A percentile compares a stretch with the other conserved stretches of the same genome.
These are phyloP conservation scores for Lithobates sylvaticus DNA, from an alignment of 2,797 vertebrate species.

Conservation along the genomic window DNA sequence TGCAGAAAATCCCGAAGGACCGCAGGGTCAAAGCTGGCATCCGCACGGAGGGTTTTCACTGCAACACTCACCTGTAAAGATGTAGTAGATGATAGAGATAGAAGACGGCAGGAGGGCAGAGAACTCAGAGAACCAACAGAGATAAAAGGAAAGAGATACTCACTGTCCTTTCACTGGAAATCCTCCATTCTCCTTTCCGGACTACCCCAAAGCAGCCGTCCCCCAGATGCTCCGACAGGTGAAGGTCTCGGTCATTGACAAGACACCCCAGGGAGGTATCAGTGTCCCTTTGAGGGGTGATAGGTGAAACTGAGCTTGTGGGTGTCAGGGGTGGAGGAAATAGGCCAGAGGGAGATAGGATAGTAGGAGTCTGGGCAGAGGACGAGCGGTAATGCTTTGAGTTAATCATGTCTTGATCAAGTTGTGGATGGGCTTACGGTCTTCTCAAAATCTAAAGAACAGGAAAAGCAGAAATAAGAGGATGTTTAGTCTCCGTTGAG, in stretches of 20 bases:
- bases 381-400: too few species aligned
- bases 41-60: slow-evolving; percentile 79
- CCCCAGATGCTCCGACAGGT: slow-evolving; percentile 78
- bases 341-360: too few species aligned
- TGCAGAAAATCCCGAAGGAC: slow-evolving; percentile 86
- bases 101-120: background rate
- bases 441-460: too few species aligned
- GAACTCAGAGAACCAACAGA: background rate
- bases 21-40: slow-evolving; percentile 71
- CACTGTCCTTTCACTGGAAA: slow-evolving; percentile 80
- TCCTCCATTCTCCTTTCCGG: slow-evolving; percentile 77
- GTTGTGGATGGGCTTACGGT: too few species aligned
- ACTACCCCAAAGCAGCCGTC: too few species aligned
- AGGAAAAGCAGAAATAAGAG: too few species aligned
- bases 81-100: background rate
- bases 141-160: slow-evolving; percentile 45
- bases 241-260: slow-evolving; percentile 85
- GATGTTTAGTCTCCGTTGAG: too few species aligned
- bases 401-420: too few species aligned
- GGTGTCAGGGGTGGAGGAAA: too few species aligned
- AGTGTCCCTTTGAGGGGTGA: background rate
- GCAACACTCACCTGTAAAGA: slow-evolving; percentile 78
- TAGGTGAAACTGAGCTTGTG: too few species aligned
- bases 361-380: too few species aligned
- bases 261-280: slow-evolving; percentile 79